phyloP scores from a whole-genome alignment of 2,797 vertebrate species.

The Crenuchus spilurus region DNA sequence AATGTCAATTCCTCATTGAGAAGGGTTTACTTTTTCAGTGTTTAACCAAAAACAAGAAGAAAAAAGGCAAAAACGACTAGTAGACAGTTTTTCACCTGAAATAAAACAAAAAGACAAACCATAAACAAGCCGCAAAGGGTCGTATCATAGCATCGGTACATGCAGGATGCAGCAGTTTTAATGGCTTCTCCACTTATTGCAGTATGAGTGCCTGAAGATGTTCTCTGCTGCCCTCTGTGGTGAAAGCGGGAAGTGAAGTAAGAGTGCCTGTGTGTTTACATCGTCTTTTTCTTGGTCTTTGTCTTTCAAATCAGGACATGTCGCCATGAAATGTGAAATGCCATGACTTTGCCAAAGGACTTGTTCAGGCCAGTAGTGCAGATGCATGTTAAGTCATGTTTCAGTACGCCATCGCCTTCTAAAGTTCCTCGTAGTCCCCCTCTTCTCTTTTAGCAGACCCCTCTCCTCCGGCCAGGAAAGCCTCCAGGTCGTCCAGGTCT shows the following conservation, averaged over 20 bases:
- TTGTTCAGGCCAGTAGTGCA: slow-evolving; percentile 43
- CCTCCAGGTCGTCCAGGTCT: slow-evolving; percentile 88
- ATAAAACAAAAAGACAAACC: background rate
- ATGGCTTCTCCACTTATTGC: slow-evolving; percentile 59
- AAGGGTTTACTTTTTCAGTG: slow-evolving; percentile 42
- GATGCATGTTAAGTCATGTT: slow-evolving; percentile 5
- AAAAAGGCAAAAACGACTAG: slow-evolving; percentile 20
- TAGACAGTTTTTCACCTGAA: slow-evolving; percentile 13
- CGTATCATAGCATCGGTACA: slow-evolving; percentile 18
- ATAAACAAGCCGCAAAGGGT: background rate
- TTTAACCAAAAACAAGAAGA: background rate
- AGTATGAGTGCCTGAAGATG: slow-evolving; percentile 27
- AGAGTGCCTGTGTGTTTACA: background rate
- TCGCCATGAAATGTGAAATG: slow-evolving; percentile 25
- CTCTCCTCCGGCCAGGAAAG: slow-evolving; percentile 86
- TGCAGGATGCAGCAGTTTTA: slow-evolving; percentile 43
- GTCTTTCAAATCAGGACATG: background rate
- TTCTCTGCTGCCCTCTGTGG: slow-evolving; percentile 13
- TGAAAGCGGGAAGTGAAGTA: slow-evolving; percentile 7
- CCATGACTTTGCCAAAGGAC: slow-evolving; percentile 9
- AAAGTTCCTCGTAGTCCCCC: slow-evolving; percentile 95
- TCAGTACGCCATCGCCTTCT: slow-evolving; percentile 55
- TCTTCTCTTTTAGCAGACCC: slow-evolving; percentile 75
- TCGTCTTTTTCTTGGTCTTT: background rate
- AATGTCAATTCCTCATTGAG: too few species aligned